Evolutionary conservation across 2,888 invertebrate species (phyloP).

Genomic region (Leucophenga montana): DNA sequence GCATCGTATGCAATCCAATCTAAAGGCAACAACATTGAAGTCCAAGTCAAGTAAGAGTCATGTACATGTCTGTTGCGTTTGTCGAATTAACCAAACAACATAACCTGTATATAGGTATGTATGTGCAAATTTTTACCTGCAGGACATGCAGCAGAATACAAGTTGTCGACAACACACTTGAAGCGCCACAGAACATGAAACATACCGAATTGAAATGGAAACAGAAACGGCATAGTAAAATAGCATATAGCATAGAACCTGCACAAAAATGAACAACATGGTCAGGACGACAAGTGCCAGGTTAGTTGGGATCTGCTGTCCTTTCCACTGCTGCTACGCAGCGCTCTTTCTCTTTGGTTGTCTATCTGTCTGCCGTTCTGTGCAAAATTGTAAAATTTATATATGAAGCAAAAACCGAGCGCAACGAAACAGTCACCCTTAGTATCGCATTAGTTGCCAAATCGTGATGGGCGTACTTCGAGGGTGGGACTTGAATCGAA

Average conservation of each 20-base stretch:
- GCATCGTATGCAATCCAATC: neutral
- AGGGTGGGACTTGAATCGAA: constrained; percentile 36
- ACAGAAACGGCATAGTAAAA: neutral
- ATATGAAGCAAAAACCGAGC: neutral
- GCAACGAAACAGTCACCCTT: constrained; percentile 26
- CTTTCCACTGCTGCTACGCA: neutral
- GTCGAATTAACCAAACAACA: constrained; percentile 27
- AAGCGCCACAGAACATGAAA: constrained; percentile 13
- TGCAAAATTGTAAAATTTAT: constrained; percentile 24
- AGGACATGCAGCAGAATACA: constrained; percentile 30
- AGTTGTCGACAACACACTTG: constrained; percentile 29
- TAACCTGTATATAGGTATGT: neutral
- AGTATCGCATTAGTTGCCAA: neutral
- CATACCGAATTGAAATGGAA: neutral
- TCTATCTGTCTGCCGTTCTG: neutral
- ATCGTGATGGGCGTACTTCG: neutral
- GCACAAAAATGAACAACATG: constrained; percentile 20
- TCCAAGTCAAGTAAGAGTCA: constrained; percentile 26
- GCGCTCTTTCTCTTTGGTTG: neutral
- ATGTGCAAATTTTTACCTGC: constrained; percentile 16
- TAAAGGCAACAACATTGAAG: constrained; percentile 7
- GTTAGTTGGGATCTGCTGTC: neutral
- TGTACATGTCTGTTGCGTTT: constrained; percentile 20
- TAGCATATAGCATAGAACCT: neutral
- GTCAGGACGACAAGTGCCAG: neutral